Percentiles rank a stretch among this genome's conserved stretches.
Evolutionary conservation across 2,888 invertebrate genomes (phyloP).

Genomic region (Lasioglossum marginatum): DNA sequence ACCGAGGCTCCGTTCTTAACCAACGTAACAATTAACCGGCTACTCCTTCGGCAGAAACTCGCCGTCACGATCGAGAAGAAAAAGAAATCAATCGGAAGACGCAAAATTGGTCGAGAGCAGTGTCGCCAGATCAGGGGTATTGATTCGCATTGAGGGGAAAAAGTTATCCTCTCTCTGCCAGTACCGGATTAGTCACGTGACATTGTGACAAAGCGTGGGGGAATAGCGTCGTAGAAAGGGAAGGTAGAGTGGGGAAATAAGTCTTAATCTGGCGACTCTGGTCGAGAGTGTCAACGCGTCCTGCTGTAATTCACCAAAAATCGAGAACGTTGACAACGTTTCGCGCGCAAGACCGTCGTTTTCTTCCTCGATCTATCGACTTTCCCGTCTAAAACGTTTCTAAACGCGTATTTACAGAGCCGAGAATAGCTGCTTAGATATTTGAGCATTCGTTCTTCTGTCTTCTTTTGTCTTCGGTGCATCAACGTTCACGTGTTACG

Average conservation of each 20-base stretch:
- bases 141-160: too few species aligned
- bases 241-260: too few species aligned
- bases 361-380: slow-evolving; percentile 36
- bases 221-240: too few species aligned
- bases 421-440: slow-evolving; percentile 75
- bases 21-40: neutral
- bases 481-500: slow-evolving; percentile 25
- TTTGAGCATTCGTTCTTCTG: slow-evolving; percentile 76
- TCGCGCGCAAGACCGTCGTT: slow-evolving; percentile 48
- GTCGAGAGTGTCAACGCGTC: slow-evolving; percentile 38
- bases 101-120: slow-evolving; percentile 11
- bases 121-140: too few species aligned
- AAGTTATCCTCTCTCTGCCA: too few species aligned
- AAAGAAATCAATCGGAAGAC: slow-evolving; percentile 54
- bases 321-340: neutral
- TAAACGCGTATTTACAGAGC: slow-evolving; percentile 79
- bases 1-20: slow-evolving; percentile 10
- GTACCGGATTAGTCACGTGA: too few species aligned
- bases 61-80: slow-evolving; percentile 26
- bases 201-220: too few species aligned
- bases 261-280: too few species aligned
- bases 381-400: slow-evolving; percentile 69
- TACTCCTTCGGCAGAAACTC: slow-evolving; percentile 14
- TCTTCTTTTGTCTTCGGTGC: slow-evolving; percentile 22
- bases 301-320: neutral